Evolutionary conservation across 2,797 vertebrate genomes (phyloP).

Genomic region (Enteromius paludinosus): DNA sequence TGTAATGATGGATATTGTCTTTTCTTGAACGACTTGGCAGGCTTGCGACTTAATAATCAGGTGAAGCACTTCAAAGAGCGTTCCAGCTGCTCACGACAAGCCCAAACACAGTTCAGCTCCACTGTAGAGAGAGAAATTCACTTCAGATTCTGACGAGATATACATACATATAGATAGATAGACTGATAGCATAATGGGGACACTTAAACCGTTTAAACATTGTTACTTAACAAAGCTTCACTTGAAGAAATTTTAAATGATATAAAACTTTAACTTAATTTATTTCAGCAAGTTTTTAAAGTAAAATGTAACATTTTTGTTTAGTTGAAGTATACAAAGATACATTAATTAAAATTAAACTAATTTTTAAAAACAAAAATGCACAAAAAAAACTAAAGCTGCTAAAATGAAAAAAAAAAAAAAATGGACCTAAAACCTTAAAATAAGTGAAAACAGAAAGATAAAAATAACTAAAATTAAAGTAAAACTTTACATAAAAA

Average conservation of each 20-base stretch:
- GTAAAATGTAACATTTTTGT: background rate
- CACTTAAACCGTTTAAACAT: background rate
- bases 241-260: background rate
- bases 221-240: background rate
- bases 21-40: conserved; percentile 48
- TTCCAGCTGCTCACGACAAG: conserved; percentile 70
- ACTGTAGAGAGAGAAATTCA: conserved; percentile 57
- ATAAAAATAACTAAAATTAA: background rate
- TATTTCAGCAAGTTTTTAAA: background rate
- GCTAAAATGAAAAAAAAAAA: background rate
- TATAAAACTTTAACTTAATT: background rate
- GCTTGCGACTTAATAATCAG: conserved; percentile 62
- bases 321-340: background rate
- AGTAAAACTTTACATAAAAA: background rate
- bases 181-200: background rate
- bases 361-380: no score
- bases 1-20: conserved; percentile 61
- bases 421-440: no score
- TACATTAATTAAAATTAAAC: background rate
- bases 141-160: background rate
- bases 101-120: conserved; percentile 57
- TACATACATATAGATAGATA: no score
- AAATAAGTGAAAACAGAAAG: background rate
- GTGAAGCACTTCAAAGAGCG: conserved; percentile 72
- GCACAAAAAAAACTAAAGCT: background rate